These are phyloP conservation scores for Zosterops borbonicus DNA, from an alignment of 2,113 vertebrate genomes.

Conservation along the genomic window DNA sequence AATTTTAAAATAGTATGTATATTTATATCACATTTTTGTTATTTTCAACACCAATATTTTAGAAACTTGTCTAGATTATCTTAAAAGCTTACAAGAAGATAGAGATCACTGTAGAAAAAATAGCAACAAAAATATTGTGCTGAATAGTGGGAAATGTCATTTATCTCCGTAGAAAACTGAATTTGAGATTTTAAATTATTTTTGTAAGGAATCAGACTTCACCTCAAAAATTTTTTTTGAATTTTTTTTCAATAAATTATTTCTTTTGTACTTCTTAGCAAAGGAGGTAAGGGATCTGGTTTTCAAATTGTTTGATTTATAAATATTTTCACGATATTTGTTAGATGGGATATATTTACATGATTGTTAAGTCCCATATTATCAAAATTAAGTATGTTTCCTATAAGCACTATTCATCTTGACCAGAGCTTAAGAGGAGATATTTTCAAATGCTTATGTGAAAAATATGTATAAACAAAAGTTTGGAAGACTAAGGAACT, in stretches of 20 bases:
- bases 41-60: not conserved
- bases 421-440: not conserved
- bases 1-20: not conserved
- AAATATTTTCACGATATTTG: not conserved
- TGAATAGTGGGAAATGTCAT: not conserved
- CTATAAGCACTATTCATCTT: not conserved
- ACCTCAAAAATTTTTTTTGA: not conserved
- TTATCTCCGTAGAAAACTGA: not conserved
- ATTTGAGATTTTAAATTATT: not conserved
- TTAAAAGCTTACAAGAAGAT: not conserved
- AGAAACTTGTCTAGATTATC: not conserved
- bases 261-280: not conserved
- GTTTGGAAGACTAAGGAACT: not conserved
- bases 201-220: not conserved
- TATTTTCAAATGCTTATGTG: not conserved
- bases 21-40: not conserved
- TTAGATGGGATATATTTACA: not conserved
- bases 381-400: not conserved
- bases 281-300: not conserved
- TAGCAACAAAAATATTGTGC: not conserved
- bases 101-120: not conserved
- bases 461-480: not conserved
- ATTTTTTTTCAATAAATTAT: not conserved
- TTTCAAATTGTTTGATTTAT: not conserved
- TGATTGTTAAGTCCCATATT: not conserved